Percentiles rank a stretch among this genome's conserved stretches.
Evolutionary conservation across 2,113 vertebrate species (phyloP).

Genomic region (Elachura formosa): DNA sequence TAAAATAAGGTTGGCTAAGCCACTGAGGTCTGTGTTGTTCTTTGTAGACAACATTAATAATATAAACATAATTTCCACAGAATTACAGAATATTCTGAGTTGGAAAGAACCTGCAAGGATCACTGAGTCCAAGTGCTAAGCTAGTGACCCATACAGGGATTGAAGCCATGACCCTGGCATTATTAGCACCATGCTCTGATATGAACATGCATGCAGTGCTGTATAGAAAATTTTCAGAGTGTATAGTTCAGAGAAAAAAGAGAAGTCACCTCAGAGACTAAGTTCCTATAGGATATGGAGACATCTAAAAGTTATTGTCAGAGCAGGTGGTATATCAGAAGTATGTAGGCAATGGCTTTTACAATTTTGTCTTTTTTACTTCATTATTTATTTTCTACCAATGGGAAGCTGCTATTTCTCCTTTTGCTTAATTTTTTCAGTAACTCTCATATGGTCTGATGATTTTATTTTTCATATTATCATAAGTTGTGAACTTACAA

Average conservation of each 20-base stretch:
- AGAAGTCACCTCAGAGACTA: neutral
- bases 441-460: neutral
- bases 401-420: neutral
- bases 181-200: neutral
- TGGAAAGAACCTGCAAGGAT: neutral
- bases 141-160: fast-evolving
- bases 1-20: neutral
- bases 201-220: neutral
- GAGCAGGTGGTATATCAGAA: constrained; percentile 20
- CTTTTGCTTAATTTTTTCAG: neutral
- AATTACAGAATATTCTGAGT: neutral
- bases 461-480: constrained; percentile 21
- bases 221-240: neutral
- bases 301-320: neutral
- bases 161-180: neutral
- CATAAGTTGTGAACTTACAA: constrained; percentile 15
- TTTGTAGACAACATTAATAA: neutral
- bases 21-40: neutral
- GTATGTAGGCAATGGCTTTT: constrained; percentile 2
- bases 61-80: neutral
- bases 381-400: neutral
- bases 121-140: neutral
- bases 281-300: neutral
- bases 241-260: neutral
- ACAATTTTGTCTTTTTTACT: neutral